Conservation (phyloP, 2,113 vertebrate species). For the Clupea harengus region DNA sequence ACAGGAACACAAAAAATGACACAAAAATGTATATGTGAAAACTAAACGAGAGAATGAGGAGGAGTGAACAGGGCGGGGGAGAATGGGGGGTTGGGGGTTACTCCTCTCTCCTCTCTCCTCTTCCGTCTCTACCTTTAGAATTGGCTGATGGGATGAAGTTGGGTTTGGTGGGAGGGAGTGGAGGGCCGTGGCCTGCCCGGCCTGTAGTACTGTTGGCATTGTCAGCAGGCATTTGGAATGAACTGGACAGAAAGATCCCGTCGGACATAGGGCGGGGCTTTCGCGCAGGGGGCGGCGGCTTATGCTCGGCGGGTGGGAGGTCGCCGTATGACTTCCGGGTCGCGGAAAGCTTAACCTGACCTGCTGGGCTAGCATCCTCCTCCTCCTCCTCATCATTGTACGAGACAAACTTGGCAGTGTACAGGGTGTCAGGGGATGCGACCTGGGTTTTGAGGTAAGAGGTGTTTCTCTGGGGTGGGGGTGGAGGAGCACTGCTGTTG, state of each 20-base stretch:
- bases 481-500: conserved; percentile 81
- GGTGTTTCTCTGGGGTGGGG: conserved; percentile 95
- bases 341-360: conserved; percentile 91
- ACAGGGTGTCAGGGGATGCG: conserved; percentile 94
- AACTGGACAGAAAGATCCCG: conserved; percentile 92
- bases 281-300: conserved; percentile 70
- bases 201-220: conserved; percentile 91
- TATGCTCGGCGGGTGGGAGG: conserved; percentile 75
- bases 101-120: conserved; percentile 59
- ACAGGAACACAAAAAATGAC: conserved; percentile 43
- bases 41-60: conserved; percentile 13
- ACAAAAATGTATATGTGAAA: neutral
- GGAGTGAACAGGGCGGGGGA: conserved; percentile 3
- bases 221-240: conserved; percentile 84
- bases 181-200: conserved; percentile 73
- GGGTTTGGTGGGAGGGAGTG: conserved; percentile 80
- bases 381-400: conserved; percentile 85
- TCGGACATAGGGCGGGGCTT: conserved; percentile 81
- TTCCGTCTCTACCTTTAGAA: conserved; percentile 82
- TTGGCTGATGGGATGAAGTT: conserved; percentile 72
- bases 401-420: conserved; percentile 97
- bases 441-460: conserved; percentile 99
- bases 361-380: conserved; percentile 80
- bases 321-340: conserved; percentile 86
- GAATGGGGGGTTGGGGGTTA: conserved; percentile 26